Evolutionary conservation across 1,140 invertebrate genomes (phyloP), one percentile per base, ranked within the genome.

Genomic region (Aricia agestis): DNA sequence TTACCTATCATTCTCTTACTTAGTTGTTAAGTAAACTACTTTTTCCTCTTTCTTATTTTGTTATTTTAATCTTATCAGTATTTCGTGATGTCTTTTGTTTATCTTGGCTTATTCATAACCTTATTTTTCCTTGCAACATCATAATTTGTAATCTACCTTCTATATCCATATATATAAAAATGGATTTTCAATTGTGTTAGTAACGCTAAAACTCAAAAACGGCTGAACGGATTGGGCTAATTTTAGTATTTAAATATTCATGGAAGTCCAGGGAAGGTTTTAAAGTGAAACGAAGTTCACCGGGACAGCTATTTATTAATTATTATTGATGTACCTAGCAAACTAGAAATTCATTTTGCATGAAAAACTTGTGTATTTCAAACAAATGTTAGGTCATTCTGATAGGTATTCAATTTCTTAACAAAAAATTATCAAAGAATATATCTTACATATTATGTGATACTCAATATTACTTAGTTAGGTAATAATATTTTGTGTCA

Each of bases 11-110:
- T 11, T 25, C n/a, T 63, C 59, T 10, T 25, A 19, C 0, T 63
- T 11, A 52, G 25, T 25, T 25, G 25, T 25, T 25, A 25, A 0
- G 45, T 52, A 63, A 59, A 63, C 18, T 63, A 19, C 18, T 19
- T 19, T 63, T 63, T 6, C 18, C 3, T 6, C 6, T 17, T 59
- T 59, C 59, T 19, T 63, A 63, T 63, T 63, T 63, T 63, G 59
- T 63, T 52, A 63, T 19, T 63, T 63, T 63, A 31, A 63, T 19
- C 59, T 63, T 25, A 63, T 19, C 59, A 63, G 5, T 25, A 25
- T 11, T 63, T 11, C 4, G 17, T 25, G 59, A 63, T 63, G 17
- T 9, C 18, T 63, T 19, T 63, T 63, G 59, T 63, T 63, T 63
- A 19, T 63, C 18, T 10, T 19, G 19, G 45, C 13, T 63, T 63